phyloP scores from a whole-genome alignment of 2,888 invertebrate genomes.

The Acleris holmiana region DNA sequence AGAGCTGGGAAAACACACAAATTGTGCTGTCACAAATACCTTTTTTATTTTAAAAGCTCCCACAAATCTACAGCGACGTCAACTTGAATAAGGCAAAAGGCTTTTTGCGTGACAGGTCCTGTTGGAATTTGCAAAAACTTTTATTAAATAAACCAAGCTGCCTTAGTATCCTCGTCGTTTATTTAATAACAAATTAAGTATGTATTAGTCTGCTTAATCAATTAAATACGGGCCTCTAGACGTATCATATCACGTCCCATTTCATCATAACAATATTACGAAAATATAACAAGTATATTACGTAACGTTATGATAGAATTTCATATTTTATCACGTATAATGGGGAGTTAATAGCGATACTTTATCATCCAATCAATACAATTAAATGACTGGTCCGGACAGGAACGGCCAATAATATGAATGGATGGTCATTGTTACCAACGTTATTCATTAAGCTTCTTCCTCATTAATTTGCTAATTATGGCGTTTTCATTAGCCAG shows the following conservation, averaged over 20 bases:
- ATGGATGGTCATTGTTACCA: conserved; percentile 9
- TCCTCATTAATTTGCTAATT: conserved; percentile 11
- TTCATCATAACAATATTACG: too few species aligned
- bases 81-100: conserved; percentile 12
- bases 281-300: too few species aligned
- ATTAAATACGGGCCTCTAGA: too few species aligned
- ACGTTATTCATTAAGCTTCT: conserved; percentile 16
- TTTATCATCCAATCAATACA: conserved; percentile 23
- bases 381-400: conserved; percentile 8
- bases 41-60: conserved; percentile 24
- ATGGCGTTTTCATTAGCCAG: not conserved
- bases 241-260: too few species aligned
- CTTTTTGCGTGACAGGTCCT: conserved; percentile 18
- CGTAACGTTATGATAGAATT: not conserved
- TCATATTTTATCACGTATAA: not conserved
- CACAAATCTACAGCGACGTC: conserved; percentile 22
- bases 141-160: not conserved
- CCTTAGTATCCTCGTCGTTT: too few species aligned
- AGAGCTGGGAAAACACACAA: conserved; percentile 35
- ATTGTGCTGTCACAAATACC: conserved; percentile 29
- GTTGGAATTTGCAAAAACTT: not conserved
- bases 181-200: too few species aligned
- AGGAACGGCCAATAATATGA: conserved; percentile 12
- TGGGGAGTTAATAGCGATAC: not conserved
- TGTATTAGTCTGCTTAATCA: too few species aligned